phyloP scores from a whole-genome alignment of 1,140 invertebrate genomes.

The Drosophila asahinai region DNA sequence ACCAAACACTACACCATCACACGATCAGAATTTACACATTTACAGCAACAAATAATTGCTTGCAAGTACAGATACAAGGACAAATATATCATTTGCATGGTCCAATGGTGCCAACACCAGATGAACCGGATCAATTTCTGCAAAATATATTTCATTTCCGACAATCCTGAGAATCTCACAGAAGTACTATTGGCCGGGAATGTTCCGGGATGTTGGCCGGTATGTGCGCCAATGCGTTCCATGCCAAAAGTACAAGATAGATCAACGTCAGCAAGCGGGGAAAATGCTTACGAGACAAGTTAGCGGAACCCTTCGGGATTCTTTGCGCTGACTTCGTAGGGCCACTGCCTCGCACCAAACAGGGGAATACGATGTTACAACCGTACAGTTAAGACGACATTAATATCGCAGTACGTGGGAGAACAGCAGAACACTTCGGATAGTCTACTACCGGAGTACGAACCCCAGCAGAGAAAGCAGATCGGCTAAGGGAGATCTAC shows the following conservation, averaged over 20 bases:
- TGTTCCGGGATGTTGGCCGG: background rate
- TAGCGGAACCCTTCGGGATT: background rate
- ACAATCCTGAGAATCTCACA: background rate
- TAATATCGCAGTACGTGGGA: background rate
- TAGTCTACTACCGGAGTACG: background rate
- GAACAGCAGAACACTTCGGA: background rate
- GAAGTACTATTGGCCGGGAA: background rate
- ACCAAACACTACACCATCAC: too few species aligned
- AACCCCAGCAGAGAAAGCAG: too few species aligned
- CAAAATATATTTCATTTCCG: too few species aligned
- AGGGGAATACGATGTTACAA: background rate
- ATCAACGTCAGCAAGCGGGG: background rate
- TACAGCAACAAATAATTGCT: too few species aligned
- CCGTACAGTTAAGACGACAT: background rate
- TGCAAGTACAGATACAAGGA: too few species aligned
- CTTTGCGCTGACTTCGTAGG: background rate
- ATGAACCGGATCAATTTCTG: too few species aligned
- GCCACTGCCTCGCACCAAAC: background rate
- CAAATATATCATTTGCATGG: too few species aligned
- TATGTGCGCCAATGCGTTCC: background rate
- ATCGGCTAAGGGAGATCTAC: background rate
- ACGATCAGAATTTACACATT: too few species aligned
- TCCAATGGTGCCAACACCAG: too few species aligned
- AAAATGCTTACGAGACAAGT: conserved; percentile 1
- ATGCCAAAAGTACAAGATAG: background rate